Percentiles rank a stretch among this genome's conserved stretches.
Conservation (phyloP, 92 coral and sea anemone genomes). For the Epizoanthus stellaris region DNA sequence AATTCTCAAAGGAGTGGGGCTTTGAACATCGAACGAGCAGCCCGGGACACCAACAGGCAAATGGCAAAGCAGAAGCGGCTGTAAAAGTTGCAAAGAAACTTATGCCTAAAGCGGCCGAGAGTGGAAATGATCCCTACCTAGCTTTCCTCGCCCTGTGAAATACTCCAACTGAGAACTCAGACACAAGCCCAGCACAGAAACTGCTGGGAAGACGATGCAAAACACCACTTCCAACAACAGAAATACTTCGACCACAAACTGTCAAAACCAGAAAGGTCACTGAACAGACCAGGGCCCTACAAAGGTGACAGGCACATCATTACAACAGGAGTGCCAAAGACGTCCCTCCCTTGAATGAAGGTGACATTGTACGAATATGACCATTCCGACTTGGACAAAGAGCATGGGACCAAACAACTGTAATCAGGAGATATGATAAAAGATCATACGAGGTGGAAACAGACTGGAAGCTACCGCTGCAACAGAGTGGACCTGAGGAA, state of each 20-base stretch:
- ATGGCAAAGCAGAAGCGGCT: too few relatives aligned
- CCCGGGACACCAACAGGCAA: too few relatives aligned
- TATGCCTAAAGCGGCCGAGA: too few relatives aligned
- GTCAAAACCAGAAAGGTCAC: not conserved
- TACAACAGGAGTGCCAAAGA: slow-evolving; percentile 46
- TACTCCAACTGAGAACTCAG: slow-evolving; percentile 37
- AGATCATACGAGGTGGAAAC: slow-evolving; percentile 44
- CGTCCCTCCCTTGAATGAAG: slow-evolving; percentile 36
- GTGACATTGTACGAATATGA: slow-evolving; percentile 44
- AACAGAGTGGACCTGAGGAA: slow-evolving; percentile 52
- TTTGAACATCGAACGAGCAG: too few relatives aligned
- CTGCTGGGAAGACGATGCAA: slow-evolving; percentile 32
- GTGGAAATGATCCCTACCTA: too few relatives aligned
- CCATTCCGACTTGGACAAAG: slow-evolving; percentile 55
- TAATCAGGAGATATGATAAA: slow-evolving; percentile 48
- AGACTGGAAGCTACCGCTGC: slow-evolving; percentile 40
- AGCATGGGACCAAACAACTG: slow-evolving; percentile 43
- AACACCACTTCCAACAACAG: slow-evolving; percentile 19
- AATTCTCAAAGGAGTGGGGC: too few relatives aligned
- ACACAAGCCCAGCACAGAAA: slow-evolving; percentile 31
- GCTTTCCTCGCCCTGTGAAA: slow-evolving; percentile 17
- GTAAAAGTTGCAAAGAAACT: too few relatives aligned
- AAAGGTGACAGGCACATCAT: slow-evolving; percentile 36
- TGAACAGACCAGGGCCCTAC: not conserved
- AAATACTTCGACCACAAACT: slow-evolving; percentile 15